Conservation (phyloP, 2,113 vertebrate genomes). For the Gallinago paraguaiae region DNA sequence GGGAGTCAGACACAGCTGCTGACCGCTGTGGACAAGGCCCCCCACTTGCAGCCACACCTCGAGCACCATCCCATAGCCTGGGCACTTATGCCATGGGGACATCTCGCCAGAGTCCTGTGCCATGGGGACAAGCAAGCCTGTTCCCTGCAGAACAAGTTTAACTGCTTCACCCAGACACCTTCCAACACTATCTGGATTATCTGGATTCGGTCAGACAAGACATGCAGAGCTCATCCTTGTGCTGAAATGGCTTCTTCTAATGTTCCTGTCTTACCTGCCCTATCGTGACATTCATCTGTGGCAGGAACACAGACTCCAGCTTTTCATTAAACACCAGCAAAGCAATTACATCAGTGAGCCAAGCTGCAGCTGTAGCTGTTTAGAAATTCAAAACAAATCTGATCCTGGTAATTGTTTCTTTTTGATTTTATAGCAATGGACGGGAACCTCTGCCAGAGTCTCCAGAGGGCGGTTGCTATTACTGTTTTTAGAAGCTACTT, state of each 20-base stretch:
- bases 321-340: not conserved
- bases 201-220: not conserved
- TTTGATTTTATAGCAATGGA: not conserved
- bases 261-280: not conserved
- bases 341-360: not conserved
- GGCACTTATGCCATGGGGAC: not conserved
- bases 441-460: not conserved
- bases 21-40: not conserved
- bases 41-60: not conserved
- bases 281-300: not conserved
- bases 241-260: not conserved
- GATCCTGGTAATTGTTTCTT: not conserved
- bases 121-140: not conserved
- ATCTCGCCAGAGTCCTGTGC: accelerated
- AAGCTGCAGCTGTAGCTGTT: not conserved
- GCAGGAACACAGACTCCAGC: not conserved
- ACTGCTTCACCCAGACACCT: not conserved
- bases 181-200: accelerated
- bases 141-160: not conserved
- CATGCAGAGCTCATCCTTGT: not conserved
- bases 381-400: not conserved
- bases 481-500: not conserved
- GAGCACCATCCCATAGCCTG: not conserved
- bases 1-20: not conserved
- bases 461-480: not conserved